Conservation (phyloP, 1,140 invertebrate species). For the Leptopilina boulardi region DNA sequence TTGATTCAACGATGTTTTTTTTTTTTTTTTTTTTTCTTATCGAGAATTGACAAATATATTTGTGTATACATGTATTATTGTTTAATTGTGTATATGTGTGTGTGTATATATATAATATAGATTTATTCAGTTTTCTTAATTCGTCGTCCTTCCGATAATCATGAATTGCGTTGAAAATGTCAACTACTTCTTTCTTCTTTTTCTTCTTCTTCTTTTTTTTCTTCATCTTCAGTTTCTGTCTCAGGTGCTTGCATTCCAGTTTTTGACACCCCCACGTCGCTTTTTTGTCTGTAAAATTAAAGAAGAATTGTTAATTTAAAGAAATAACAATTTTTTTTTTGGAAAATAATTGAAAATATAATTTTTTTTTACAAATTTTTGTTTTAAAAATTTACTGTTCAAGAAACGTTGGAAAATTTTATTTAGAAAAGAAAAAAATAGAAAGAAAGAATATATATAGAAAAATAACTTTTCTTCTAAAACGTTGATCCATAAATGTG, state of each 20-base stretch:
- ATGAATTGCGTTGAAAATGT: conserved; percentile 23
- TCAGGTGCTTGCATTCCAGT: conserved; percentile 53
- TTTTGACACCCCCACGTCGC: conserved; percentile 57
- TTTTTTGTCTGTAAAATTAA: conserved; percentile 62
- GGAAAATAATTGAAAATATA: neutral
- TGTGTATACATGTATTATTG: conserved; percentile 26
- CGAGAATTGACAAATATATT: neutral
- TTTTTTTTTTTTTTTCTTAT: neutral
- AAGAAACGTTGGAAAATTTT: too few species aligned
- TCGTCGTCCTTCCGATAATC: conserved; percentile 31
- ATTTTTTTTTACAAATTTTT: too few species aligned
- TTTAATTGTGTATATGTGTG: conserved; percentile 32
- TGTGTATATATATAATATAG: conserved; percentile 15
- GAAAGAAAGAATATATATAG: too few species aligned
- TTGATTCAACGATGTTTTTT: neutral
- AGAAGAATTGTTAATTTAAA: neutral
- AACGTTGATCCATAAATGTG: too few species aligned
- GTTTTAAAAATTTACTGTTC: too few species aligned
- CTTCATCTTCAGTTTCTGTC: conserved; percentile 46
- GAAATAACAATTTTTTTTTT: too few species aligned
- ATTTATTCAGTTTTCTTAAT: conserved; percentile 11
- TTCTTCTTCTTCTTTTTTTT: conserved; percentile 28
- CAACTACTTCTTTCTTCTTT: conserved; percentile 34
- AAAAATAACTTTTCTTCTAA: too few species aligned
- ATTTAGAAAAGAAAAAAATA: too few species aligned